A percentile compares a stretch with the other conserved stretches of the same genome.
These are phyloP conservation scores for Cnemophilus loriae DNA, from an alignment of 2,113 vertebrate species.

Conservation along the genomic window DNA sequence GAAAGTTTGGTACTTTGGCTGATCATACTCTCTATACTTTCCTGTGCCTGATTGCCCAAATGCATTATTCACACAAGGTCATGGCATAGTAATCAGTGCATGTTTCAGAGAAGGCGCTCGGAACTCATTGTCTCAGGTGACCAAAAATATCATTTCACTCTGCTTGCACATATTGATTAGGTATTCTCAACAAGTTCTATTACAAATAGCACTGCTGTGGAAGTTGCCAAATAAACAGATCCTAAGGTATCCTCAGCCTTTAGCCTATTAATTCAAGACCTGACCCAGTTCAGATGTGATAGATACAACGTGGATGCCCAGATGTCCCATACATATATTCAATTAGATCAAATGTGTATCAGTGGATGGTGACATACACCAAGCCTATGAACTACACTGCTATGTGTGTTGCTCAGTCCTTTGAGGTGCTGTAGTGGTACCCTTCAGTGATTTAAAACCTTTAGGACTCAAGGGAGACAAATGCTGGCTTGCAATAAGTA, in stretches of 20 bases:
- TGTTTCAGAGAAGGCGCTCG: neutral
- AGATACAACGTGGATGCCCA: neutral
- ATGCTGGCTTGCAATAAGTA: neutral
- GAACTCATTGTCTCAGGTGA: neutral
- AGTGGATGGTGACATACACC: neutral
- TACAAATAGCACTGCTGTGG: neutral
- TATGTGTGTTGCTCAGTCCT: neutral
- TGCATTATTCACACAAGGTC: neutral
- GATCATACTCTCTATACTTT: neutral
- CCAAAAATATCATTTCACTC: neutral
- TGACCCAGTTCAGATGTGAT: neutral
- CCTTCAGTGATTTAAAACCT: neutral
- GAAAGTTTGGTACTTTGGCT: neutral
- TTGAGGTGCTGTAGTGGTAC: neutral
- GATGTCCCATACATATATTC: accelerated
- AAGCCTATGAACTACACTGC: neutral
- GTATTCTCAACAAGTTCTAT: neutral
- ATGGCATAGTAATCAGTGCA: neutral
- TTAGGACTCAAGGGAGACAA: neutral
- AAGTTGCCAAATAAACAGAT: neutral
- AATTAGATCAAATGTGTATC: neutral
- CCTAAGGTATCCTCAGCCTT: neutral
- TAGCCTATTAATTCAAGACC: neutral
- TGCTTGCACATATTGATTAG: neutral
- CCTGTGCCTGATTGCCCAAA: neutral